phyloP scores from a whole-genome alignment of 1,140 invertebrate species.

The Cylas formicarius region DNA sequence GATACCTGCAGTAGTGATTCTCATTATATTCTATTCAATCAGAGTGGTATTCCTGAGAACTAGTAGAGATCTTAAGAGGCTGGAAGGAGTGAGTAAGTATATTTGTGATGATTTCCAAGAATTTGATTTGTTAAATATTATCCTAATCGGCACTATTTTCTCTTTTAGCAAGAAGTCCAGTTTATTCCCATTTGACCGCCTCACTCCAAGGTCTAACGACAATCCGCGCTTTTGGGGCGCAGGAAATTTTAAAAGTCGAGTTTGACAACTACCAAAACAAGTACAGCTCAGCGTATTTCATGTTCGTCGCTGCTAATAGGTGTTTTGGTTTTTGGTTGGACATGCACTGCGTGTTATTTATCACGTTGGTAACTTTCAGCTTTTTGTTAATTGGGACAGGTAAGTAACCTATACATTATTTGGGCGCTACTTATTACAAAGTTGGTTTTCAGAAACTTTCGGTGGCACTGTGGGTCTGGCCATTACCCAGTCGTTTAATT shows the following conservation, averaged over 20 bases:
- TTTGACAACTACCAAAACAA: constrained; percentile 55
- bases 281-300: constrained; percentile 58
- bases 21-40: constrained; percentile 53
- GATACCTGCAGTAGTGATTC: constrained; percentile 59
- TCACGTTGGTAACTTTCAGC: constrained; percentile 51
- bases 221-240: constrained; percentile 63
- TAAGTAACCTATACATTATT: constrained; percentile 21
- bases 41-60: constrained; percentile 71
- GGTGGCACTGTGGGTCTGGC: constrained; percentile 50
- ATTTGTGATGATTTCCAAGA: neutral
- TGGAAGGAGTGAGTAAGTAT: constrained; percentile 72
- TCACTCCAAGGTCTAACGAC: constrained; percentile 73
- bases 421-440: neutral
- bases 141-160: constrained; percentile 2
- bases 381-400: constrained; percentile 44
- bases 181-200: constrained; percentile 76
- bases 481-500: constrained; percentile 48
- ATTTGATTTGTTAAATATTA: no score
- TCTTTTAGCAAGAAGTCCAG: constrained; percentile 61
- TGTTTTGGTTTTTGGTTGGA: constrained; percentile 52
- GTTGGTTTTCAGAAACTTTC: constrained; percentile 42
- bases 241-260: constrained; percentile 61
- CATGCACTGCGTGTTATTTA: constrained; percentile 64
- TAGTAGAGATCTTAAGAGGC: constrained; percentile 72
- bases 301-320: constrained; percentile 60